A percentile compares a stretch with the other conserved stretches of the same genome.
Evolutionary conservation across 2,113 vertebrate genomes (phyloP).

Genomic region (Muscicapa adusta): DNA sequence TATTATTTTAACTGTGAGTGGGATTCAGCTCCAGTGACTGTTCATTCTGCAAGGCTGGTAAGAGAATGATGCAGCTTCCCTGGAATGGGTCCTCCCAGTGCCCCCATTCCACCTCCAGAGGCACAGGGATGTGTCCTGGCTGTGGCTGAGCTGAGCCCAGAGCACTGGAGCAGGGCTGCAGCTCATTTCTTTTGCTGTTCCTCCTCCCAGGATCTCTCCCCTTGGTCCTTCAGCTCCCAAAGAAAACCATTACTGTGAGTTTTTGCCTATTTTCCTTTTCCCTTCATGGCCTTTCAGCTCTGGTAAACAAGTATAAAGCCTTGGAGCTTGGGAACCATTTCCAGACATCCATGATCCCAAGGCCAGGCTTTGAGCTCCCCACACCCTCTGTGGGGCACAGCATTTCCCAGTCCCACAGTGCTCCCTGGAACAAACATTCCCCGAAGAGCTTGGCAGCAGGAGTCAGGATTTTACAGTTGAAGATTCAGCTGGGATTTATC

Average conservation of each 20-base stretch:
- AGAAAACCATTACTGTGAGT: neutral
- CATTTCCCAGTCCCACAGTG: neutral
- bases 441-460: neutral
- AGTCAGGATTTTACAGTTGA: neutral
- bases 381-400: neutral
- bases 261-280: neutral
- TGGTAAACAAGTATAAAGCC: neutral
- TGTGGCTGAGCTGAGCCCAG: neutral
- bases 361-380: neutral
- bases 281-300: neutral
- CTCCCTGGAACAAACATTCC: neutral
- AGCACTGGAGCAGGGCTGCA: neutral
- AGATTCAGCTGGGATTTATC: neutral
- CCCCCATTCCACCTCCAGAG: neutral
- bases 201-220: neutral
- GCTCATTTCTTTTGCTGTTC: neutral
- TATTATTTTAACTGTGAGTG: neutral
- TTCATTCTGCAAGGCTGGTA: neutral
- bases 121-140: neutral
- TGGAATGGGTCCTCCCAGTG: neutral
- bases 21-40: neutral
- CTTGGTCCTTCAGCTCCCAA: neutral
- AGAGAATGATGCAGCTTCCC: neutral
- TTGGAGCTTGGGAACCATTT: neutral
- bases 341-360: too few relatives aligned